Conservation (phyloP, 2,888 invertebrate species). For the Ellobium chinense region DNA sequence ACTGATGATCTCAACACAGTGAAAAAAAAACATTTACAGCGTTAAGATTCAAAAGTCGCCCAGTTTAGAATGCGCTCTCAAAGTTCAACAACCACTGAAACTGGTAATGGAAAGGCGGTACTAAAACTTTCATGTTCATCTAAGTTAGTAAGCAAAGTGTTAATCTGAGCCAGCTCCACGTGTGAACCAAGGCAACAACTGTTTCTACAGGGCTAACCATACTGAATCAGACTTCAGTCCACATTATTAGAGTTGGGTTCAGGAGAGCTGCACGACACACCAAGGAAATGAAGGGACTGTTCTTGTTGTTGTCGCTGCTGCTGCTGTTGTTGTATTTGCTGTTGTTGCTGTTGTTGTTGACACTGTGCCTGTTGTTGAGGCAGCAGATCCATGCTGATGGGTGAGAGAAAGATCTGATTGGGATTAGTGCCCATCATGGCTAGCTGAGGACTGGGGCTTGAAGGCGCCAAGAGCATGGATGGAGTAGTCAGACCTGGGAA, state of each 20-base stretch:
- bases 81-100: too few relatives aligned
- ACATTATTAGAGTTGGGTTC: constrained; percentile 14
- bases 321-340: not conserved
- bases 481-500: constrained; percentile 9
- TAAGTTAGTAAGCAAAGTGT: too few relatives aligned
- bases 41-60: too few relatives aligned
- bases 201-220: too few relatives aligned
- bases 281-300: constrained; percentile 23
- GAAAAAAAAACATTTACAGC: too few relatives aligned
- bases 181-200: too few relatives aligned
- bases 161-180: too few relatives aligned
- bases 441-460: constrained; percentile 29
- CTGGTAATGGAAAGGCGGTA: too few relatives aligned
- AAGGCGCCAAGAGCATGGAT: constrained; percentile 33
- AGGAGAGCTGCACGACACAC: constrained; percentile 1
- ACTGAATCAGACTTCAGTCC: too few relatives aligned
- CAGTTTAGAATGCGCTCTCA: too few relatives aligned
- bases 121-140: too few relatives aligned
- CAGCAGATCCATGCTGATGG: constrained; percentile 30
- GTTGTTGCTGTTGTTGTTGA: not conserved
- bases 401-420: constrained; percentile 42
- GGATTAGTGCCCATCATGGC: constrained; percentile 39
- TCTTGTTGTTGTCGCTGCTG: constrained; percentile 14
- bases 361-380: not conserved
- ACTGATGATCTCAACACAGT: too few relatives aligned